Percentiles rank a stretch among this genome's conserved stretches.
phyloP scores from a whole-genome alignment of 2,113 vertebrate genomes.

The Bos indicus region DNA sequence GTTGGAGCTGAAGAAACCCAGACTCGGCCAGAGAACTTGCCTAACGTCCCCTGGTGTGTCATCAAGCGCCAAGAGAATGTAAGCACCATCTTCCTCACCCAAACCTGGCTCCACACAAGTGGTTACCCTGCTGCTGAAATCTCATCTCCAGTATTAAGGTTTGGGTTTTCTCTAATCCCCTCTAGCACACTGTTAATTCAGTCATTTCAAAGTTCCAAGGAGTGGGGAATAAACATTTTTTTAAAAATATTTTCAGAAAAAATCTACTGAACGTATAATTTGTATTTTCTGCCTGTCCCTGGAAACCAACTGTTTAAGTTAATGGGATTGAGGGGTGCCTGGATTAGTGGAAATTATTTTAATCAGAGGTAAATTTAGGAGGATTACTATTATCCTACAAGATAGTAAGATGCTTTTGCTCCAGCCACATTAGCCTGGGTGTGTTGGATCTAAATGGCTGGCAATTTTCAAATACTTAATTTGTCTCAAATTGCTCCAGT shows the following conservation, averaged over 20 bases:
- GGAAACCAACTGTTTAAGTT: slow-evolving; percentile 32
- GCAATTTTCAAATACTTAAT: slow-evolving; percentile 57
- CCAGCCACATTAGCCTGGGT: background rate
- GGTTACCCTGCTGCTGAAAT: background rate
- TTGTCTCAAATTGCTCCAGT: background rate
- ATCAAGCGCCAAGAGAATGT: background rate
- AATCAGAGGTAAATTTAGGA: slow-evolving; percentile 36
- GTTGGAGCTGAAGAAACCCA: slow-evolving; percentile 50
- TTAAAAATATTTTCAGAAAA: background rate
- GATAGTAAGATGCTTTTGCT: background rate
- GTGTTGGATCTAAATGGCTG: slow-evolving; percentile 1
- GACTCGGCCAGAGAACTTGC: background rate
- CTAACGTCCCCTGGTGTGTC: background rate
- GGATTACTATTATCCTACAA: slow-evolving; percentile 28
- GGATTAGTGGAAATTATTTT: slow-evolving; percentile 44
- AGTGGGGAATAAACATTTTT: background rate
- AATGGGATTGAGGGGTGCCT: slow-evolving; percentile 37
- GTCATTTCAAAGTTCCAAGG: background rate
- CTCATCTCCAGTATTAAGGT: background rate
- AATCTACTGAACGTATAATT: slow-evolving; percentile 5
- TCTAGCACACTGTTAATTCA: background rate
- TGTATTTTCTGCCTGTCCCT: slow-evolving; percentile 43
- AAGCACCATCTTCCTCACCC: background rate
- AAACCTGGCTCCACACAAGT: background rate
- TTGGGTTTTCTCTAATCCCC: background rate